Evolutionary conservation across 1,140 invertebrate genomes (phyloP), one percentile per base, ranked within the genome.

Genomic region (Luehdorfia chinensis): DNA sequence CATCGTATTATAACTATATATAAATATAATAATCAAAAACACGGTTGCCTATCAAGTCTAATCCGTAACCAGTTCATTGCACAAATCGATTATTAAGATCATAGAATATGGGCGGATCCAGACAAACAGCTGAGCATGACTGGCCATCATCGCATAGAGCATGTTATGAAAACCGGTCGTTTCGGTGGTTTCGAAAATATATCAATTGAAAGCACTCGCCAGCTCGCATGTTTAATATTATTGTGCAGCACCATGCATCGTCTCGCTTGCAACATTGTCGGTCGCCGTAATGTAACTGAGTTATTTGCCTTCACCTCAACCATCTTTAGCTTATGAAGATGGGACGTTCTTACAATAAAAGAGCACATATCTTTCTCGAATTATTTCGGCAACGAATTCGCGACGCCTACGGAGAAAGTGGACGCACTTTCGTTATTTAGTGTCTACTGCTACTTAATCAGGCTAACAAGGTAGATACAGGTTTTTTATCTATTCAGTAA

Each of bases 141-240:
- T 23, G 30, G 19, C 36, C 59, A 63, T 58, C 57, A 49, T 68
- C 66, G 58, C 60, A 66, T 55, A 54, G 59, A 65, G 50, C 56
- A 47, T 80, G 67, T 84, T 80, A 80, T 76, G 75, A 81, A 81
- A 80, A 78, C 75, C 49, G 54, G 62, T 63, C n/a, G n/a, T n/a
- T n/a, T n/a, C n/a, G 80, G 75, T 66, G 76, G 76, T 78, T 81
- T 70, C 62, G 59, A 80, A 73, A 79, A 83, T 83, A 77, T 80
- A 81, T 84, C 70, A 79, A 79, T 80, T 77, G 76, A 73, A 83
- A 77, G 73, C 68, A 63, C 59, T 67, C 53, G 56, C 30, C 44
- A 46, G 59, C 47, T 45, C 59, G 65, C 62, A 75, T 80, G 75
- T 80, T 73, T 75, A 74, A 76, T 80, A 58, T 75, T 75, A 84